Base-by-base conservation (phyloP, 2,888 invertebrate genomes). In the Philopedon plagiatum region DNA sequence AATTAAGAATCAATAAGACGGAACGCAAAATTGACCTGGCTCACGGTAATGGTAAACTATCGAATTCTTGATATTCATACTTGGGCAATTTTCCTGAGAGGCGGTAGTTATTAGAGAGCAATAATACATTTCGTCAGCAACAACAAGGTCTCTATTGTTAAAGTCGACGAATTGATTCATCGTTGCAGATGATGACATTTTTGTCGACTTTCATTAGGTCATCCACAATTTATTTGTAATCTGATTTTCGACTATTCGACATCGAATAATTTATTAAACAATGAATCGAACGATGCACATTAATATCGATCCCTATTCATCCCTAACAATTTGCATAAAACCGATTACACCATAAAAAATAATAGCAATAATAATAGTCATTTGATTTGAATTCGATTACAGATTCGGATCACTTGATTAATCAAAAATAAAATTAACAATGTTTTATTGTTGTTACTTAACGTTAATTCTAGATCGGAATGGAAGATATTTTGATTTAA, bases 371-470 rank as follows among this genome's bases (percentile, higher is more conserved):
- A 56, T 15, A 56, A 56, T 21, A 21, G 32, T 56, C 41, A 41
- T 29, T 26, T 41, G 56, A 64, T 64, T 41, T 9, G n/a, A 44
- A 18, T 34, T 29, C 54, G 64, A 64, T 64, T 49, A 34, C 13
- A 64, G 64, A 64, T 64, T 23, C 5, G 29, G 34, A 62, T 62
- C 62, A 62, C 44, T 49, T 62, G 29, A 64, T 64, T 64, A 64
- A 64, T 56, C 54, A 44, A 64, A 29, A 64, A 56, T 54, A 64
- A 41, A 64, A 54, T 64, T 64, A 54, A 64, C 39, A 56, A 64
- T 64, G 56, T 57, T 57, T 57, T 57, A 29, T 54, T 54, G 51
- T 63, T 51, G 62, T 64, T 64, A 44, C 56, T 64, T 64, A 41
- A 56, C 54, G n/a, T 54, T 56, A 51, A 26, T 32, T 23, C 11